Base-by-base conservation (phyloP, 2,888 invertebrate species). In the Lamellibrachia satsuma region DNA sequence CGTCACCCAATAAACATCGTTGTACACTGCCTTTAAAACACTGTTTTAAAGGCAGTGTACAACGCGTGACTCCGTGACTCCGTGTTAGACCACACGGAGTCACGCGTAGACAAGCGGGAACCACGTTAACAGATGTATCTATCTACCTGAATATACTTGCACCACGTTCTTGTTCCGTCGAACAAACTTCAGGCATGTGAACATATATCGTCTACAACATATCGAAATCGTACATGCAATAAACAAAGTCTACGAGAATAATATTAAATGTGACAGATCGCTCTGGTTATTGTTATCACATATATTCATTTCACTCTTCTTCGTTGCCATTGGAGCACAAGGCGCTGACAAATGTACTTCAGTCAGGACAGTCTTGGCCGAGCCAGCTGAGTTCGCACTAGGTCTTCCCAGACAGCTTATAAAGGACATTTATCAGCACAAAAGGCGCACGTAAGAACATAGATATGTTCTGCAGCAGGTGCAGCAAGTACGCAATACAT, bases 141-240 rank as follows among this genome's bases (percentile, higher is more conserved):
- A 11, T 92, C 92, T 90, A 93, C 93, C 93, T 92, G 93, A 93
- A 92, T 93, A 93, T 7, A 93, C 93, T 57, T 93, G 93, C n/a
- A 93, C 90, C 27, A 93, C 91, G 91, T 93, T 92, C 7, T 92
- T 90, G 92, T 92, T 93, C 15, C 93, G 60, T 52, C 51, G n/a
- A 15, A 92, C 90, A 75, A 93, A 93, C 90, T 93, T 90, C 55
- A 93, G 52, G 91, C 93, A 93, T 90, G 93, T 93, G 91, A 93
- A 93, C n/a, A 92, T 15, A 90, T 91, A 92, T 52, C 91, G 52
- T 27, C 93, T 93, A 92, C 52, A 93, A 93, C 27, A 90, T 22
- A 93, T 27, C 91, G 52, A 52, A 22, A 92, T 39, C 39, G 39
- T 1, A 39, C 39, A 39, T 39, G 22, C 22, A 22, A 75, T 75